Base-by-base conservation (phyloP, 2,113 vertebrate species). In the Pao palembangensis region DNA sequence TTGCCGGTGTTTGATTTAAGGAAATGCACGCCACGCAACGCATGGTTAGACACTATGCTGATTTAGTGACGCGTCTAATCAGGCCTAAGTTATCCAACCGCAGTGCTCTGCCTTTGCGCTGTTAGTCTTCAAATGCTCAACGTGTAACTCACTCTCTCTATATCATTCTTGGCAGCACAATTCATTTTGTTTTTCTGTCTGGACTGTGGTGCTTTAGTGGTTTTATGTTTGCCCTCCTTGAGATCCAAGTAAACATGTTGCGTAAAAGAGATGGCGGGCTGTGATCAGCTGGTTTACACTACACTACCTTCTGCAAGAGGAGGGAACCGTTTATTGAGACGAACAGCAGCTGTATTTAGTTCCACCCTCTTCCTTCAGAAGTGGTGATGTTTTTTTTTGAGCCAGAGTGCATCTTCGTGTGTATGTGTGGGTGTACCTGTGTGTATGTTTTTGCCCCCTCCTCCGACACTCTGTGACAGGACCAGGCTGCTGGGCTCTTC, bases 321-420 rank as follows among this genome's bases (percentile, higher is more conserved):
- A 73, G 28, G 56, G 51, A 56, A 78, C 65, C 64, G 49, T 87
- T 91, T 87, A 90, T 73, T 73, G 79, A 87, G 86, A 88, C 60
- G 81, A 87, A 61, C 87, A 86, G 85, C 90, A 91, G 90, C 89
- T 92, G 90, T 85, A 87, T 87, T 89, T 86, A 78, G 79, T 55
- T 78, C 77, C 84, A 75, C 63, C 62, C 74, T 75, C 68, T 70
- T 61, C 69, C 71, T 67, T 53, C 16, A 74, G 68, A 85, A 71
- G 69, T 71, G 61, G 42, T 8, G n/a, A 53, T 48, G 63, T 76
- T 55, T 67, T 55, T 67, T 12, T 31, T 53, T 58, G 23, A 49
- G 12, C 51, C 55, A 8, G 46, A 61, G 70, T 61, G 42, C 21
- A 47, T 74, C 50, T 46, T 48, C 43, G 43, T 68, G 52, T 69